Percentiles rank a stretch among this genome's conserved stretches.
These are phyloP conservation scores for Dermochelys coriacea DNA, from an alignment of 2,797 vertebrate species.

Conservation along the genomic window DNA sequence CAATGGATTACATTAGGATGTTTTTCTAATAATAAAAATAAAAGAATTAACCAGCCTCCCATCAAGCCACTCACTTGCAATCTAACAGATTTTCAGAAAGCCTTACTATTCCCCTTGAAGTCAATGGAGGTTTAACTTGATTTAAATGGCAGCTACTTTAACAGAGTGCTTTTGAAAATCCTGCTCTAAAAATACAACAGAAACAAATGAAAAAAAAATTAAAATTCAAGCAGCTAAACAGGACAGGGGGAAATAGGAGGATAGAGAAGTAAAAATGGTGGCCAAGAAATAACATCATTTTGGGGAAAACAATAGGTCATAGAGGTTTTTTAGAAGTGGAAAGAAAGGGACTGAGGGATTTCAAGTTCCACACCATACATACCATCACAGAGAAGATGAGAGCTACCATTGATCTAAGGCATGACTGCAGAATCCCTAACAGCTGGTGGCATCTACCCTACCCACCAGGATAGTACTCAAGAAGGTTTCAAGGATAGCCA, in stretches of 20 bases:
- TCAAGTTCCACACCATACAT: neutral
- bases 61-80: neutral
- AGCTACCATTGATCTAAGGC: neutral
- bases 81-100: neutral
- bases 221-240: neutral
- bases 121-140: neutral
- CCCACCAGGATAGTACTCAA: neutral
- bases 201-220: neutral
- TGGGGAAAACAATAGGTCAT: neutral
- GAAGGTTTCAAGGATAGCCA: neutral
- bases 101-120: neutral
- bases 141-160: neutral
- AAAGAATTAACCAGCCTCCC: neutral
- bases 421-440: neutral
- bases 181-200: neutral
- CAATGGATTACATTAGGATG: neutral
- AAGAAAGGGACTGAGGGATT: neutral
- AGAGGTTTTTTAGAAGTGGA: neutral
- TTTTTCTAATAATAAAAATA: neutral
- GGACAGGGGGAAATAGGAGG: neutral
- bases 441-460: neutral
- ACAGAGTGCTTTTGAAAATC: neutral
- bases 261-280: neutral
- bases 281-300: neutral
- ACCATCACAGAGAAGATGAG: neutral